These are phyloP conservation scores for Neuroscelio doddi DNA, from an alignment of 2,888 invertebrate genomes.

Conservation along the genomic window DNA sequence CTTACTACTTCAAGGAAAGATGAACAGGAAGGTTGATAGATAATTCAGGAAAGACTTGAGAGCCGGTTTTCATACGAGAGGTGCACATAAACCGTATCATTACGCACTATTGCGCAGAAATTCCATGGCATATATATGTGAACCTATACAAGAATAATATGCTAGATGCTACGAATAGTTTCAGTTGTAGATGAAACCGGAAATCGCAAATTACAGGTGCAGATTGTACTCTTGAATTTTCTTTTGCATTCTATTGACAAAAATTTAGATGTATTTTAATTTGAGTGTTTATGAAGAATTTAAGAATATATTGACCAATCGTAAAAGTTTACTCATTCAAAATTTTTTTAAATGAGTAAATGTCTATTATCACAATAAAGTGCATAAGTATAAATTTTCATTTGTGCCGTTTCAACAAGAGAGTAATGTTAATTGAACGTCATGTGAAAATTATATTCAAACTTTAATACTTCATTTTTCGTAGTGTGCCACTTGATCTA, in stretches of 20 bases:
- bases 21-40: neutral
- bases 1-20: neutral
- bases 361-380: no score
- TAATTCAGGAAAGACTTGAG: constrained; percentile 11
- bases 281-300: no score
- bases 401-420: no score
- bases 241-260: neutral
- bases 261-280: neutral
- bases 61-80: constrained; percentile 19
- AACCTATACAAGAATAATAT: neutral
- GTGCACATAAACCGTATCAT: constrained; percentile 51
- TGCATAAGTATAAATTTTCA: no score
- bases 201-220: constrained; percentile 1
- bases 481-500: no score
- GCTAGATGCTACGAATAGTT: neutral
- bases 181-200: neutral
- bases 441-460: no score
- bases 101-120: constrained; percentile 51
- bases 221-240: neutral
- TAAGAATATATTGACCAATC: no score
- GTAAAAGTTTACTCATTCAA: no score
- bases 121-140: constrained; percentile 32
- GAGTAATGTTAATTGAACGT: no score
- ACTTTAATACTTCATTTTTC: no score
- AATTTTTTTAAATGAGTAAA: no score